Base-by-base conservation (phyloP, 2,113 vertebrate genomes). In the Genyomyrus donnyi region DNA sequence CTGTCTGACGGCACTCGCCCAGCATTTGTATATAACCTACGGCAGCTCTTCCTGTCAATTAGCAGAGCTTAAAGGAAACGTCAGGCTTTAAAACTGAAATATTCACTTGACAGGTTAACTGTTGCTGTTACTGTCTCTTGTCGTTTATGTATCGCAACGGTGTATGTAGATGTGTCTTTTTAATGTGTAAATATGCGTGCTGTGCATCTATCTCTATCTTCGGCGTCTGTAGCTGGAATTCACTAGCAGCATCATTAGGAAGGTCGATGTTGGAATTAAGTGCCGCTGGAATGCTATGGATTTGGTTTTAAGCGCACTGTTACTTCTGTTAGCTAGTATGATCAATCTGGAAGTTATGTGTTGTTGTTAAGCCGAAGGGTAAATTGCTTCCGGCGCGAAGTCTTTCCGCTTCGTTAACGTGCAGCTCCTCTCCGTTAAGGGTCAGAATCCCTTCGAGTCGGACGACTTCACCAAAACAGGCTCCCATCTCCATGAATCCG, bases 391-490 rank as follows among this genome's bases (percentile, higher is more conserved):
- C 9, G 45, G n/a, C 45, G 45, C 49, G 45, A 48, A 56, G 56
- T 35, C 48, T 48, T 70, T 27, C 62, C n/a, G 62, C 17, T 27
- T 48, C 24, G 49, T 87, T 48, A 56, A 87, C 50, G 27, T 53
- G 8, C 15, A 80, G 35, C 24, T 52, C 53, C 91, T 90, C 3
- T 0, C 53, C 88, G 52, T 89, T 0, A 91, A 99, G 98, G 98
- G 97, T 83, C 97, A 98, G 95, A 98, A 98, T 93, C 98, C 98
- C 52, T 99, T 99, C 0, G 98, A 98, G 90, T 94, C 97, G 27
- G 85, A 87, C 86, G 97, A 97, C 7, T 96, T 97, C 92, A 94
- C 96, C 90, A 96, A 96, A 92, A 96, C 93, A 70, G 96, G 96
- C 92, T 96, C 96, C 92, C 95, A 94, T 94, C 92, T 87, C 49